phyloP scores from a whole-genome alignment of 2,888 invertebrate genomes.

The Yponomeuta cagnagella region DNA sequence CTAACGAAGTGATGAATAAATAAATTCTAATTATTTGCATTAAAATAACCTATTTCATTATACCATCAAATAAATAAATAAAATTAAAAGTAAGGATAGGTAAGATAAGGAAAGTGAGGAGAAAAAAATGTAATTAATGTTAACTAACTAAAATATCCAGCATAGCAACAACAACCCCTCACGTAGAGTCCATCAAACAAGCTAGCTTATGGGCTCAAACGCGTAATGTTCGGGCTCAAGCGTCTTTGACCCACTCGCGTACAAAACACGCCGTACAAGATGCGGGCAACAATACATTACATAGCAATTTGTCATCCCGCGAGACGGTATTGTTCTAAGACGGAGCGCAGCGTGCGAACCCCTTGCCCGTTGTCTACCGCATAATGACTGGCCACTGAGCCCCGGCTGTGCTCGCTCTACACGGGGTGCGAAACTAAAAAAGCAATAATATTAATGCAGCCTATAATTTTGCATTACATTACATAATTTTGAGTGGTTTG shows the following conservation, averaged over 20 bases:
- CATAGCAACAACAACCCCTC: neutral
- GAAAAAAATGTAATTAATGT: no score
- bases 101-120: no score
- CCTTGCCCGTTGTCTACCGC: constrained; percentile 20
- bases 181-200: neutral
- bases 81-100: no score
- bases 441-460: neutral
- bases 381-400: neutral
- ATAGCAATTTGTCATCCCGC: constrained; percentile 49
- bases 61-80: no score
- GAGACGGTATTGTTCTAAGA: constrained; percentile 21
- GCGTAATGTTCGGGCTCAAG: no score
- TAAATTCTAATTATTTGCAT: no score
- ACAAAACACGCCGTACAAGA: neutral
- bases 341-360: neutral
- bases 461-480: no score
- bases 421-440: neutral
- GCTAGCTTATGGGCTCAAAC: neutral
- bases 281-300: constrained; percentile 29
- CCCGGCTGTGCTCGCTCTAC: neutral
- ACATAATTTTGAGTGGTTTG: no score
- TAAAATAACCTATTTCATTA: no score
- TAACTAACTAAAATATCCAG: neutral
- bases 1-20: no score
- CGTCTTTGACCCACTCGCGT: neutral